Evolutionary conservation across 2,888 invertebrate species (phyloP).

Genomic region (Chromoteleia sp.): DNA sequence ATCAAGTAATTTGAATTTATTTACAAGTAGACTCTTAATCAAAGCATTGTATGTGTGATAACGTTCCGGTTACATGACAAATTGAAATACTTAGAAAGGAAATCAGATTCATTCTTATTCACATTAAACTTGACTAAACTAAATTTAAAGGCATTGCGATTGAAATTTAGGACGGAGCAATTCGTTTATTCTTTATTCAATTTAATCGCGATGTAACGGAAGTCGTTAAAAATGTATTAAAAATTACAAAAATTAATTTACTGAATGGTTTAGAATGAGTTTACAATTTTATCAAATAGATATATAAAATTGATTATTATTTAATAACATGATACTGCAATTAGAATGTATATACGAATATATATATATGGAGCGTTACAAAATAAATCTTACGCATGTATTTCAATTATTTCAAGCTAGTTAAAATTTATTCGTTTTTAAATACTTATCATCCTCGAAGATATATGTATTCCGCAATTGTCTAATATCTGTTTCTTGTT

Average conservation of each 20-base stretch:
- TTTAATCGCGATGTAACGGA: too few species aligned
- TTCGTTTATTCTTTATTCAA: not conserved
- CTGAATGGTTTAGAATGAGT: too few species aligned
- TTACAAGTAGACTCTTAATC: conserved; percentile 66
- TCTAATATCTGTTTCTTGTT: not conserved
- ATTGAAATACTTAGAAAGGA: conserved; percentile 64
- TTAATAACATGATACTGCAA: too few species aligned
- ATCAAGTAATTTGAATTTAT: conserved; percentile 71
- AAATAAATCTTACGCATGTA: too few species aligned
- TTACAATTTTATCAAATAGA: too few species aligned
- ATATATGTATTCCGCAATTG: not conserved
- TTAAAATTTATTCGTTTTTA: too few species aligned
- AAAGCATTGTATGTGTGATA: conserved; percentile 53
- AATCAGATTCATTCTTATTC: conserved; percentile 47
- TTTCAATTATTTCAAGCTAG: too few species aligned
- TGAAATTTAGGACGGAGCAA: conserved; percentile 9
- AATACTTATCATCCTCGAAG: not conserved
- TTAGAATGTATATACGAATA: too few species aligned
- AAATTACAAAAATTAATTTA: too few species aligned
- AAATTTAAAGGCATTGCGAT: conserved; percentile 21
- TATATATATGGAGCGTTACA: too few species aligned
- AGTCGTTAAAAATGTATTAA: too few species aligned
- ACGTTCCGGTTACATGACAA: conserved; percentile 70
- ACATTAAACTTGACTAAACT: conserved; percentile 43
- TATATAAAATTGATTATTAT: too few species aligned